Percentiles rank a stretch among this genome's conserved stretches.
phyloP scores from a whole-genome alignment of 2,113 vertebrate species.

The Capreolus pygargus region DNA sequence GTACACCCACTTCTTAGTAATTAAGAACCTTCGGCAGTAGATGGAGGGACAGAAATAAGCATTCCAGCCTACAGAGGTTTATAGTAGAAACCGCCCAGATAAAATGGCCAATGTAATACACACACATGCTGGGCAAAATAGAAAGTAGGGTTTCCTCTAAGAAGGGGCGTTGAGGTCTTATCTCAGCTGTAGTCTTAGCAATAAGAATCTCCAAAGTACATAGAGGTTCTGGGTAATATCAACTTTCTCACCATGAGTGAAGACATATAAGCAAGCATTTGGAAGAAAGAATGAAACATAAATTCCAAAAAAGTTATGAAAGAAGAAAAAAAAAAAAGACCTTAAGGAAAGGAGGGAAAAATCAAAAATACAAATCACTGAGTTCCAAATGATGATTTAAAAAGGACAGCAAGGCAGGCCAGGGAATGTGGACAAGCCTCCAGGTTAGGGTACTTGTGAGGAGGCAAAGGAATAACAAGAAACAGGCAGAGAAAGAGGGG shows the following conservation, averaged over 20 bases:
- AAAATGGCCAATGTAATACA: background rate
- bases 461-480: background rate
- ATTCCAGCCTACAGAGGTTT: background rate
- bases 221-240: background rate
- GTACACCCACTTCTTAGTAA: background rate
- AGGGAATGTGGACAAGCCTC: background rate
- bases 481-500: background rate
- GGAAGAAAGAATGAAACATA: constrained; percentile 24
- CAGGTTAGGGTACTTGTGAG: background rate
- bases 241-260: background rate
- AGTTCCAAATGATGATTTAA: background rate
- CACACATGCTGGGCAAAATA: background rate
- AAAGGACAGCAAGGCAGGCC: background rate
- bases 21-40: background rate
- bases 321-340: background rate
- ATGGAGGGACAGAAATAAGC: background rate
- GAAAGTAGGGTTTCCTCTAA: background rate
- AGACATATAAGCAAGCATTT: background rate
- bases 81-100: background rate
- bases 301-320: background rate
- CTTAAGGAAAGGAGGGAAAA: background rate
- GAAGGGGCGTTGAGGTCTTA: background rate
- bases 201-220: background rate
- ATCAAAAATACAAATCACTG: background rate
- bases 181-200: background rate